Percentiles rank a stretch among this genome's conserved stretches.
Conservation (phyloP, 2,113 vertebrate genomes). For the Pomatostomus ruficeps region DNA sequence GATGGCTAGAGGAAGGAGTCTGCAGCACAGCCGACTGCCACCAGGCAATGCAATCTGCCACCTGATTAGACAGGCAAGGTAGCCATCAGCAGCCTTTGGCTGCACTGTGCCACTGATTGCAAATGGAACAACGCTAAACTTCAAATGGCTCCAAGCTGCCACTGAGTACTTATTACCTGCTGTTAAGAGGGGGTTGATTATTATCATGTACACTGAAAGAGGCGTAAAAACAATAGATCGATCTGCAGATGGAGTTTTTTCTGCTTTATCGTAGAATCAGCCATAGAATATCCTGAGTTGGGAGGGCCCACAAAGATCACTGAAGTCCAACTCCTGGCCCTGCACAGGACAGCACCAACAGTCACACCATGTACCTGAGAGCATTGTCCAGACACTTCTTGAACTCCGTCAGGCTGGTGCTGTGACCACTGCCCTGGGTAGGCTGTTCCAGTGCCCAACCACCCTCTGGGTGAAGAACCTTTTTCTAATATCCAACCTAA, state of each 20-base stretch:
- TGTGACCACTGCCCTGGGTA: background rate
- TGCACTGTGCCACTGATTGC: background rate
- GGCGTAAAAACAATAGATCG: background rate
- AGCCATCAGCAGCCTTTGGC: background rate
- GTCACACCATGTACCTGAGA: background rate
- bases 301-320: background rate
- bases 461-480: background rate
- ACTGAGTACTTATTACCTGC: background rate
- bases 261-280: background rate
- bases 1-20: background rate
- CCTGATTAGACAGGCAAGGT: background rate
- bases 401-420: background rate
- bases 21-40: background rate
- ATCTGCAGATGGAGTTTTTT: fast-evolving
- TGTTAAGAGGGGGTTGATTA: background rate
- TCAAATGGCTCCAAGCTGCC: background rate
- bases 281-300: background rate
- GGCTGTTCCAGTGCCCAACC: background rate
- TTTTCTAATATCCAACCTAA: background rate
- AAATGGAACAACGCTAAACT: background rate
- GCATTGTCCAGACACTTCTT: background rate
- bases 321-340: background rate
- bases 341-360: background rate
- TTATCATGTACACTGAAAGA: background rate
- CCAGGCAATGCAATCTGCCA: fast-evolving